Evolutionary conservation across 1,140 invertebrate species (phyloP), one percentile per base, ranked within the genome.

Genomic region (Daktulosphaira vitifoliae): DNA sequence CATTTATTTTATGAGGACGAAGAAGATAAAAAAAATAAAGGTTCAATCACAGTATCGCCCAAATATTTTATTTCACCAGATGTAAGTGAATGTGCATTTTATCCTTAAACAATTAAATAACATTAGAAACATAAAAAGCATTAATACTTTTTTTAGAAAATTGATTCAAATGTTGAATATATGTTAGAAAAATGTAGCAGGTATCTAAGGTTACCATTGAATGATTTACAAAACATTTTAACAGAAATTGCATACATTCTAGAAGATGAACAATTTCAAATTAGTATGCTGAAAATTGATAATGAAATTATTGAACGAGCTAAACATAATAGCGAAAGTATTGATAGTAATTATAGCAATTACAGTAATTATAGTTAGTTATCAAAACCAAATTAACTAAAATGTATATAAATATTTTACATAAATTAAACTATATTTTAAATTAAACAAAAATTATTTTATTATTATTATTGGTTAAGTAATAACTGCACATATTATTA

Each of bases 1-100:
- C 44, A 38, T 3, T 62, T 62, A 42, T 62, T 62, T 33, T 62
- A 39, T 15, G 56, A 62, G 20, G 56, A 62, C 29, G 56, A 48
- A 7, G n/a, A 48, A 29, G 25, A 48, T 46, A n/a, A 22, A 33
- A 46, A n/a, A 15, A 46, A 46, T 46, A 62, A 62, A 62, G 39
- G 29, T 25, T 39, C 39, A 26, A 62, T 48, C 44, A 62, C 44
- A 48, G 42, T 62, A 26, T 39, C 56, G 46, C 46, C 56, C 20
- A 15, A 3, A 4, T 20, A 46, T 26, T 62, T 62, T 23, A 22
- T 29, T 15, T 20, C 4, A 4, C 16, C 23, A 44, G 29, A 62
- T 48, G 56, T 62, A 62, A 62, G 15, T 44, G 15, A 7, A 16
- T n/a, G 15, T 44, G 5, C n/a, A n/a, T 7, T 37, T 37, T 5